Conservation (phyloP, 2,113 vertebrate species). For the Xenus cinereus region DNA sequence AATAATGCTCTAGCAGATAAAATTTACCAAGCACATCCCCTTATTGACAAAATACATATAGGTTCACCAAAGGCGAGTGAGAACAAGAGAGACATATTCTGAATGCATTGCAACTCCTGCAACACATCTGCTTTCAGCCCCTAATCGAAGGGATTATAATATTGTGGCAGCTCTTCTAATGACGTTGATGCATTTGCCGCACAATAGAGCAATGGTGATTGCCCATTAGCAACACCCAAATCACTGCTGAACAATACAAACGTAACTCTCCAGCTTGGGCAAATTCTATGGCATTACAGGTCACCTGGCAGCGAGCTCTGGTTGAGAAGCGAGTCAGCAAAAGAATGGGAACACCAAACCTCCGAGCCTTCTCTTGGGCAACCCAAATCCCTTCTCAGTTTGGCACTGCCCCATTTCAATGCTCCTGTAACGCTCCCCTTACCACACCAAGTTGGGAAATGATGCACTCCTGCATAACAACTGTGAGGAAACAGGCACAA, state of each 20-base stretch:
- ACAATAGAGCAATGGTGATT: not conserved
- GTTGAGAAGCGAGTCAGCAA: not conserved
- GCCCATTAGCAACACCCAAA: not conserved
- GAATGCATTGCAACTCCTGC: not conserved
- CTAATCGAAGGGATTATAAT: not conserved
- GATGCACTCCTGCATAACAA: not conserved
- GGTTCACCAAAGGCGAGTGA: not conserved
- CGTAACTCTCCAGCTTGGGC: not conserved
- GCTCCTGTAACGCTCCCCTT: not conserved
- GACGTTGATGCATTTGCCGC: not conserved
- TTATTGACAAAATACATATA: not conserved
- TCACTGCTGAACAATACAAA: not conserved
- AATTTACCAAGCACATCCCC: not conserved
- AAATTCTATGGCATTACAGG: not conserved
- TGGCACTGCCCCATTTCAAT: not conserved
- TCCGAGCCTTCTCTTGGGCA: not conserved
- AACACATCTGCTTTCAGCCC: not conserved
- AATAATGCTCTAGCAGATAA: not conserved
- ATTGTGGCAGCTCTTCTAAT: not conserved
- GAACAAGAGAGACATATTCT: not conserved
- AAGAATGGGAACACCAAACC: not conserved
- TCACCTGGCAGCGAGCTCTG: not conserved
- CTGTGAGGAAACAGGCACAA: too few relatives aligned
- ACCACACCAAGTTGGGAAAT: not conserved
- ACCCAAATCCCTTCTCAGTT: not conserved